Percentiles rank a stretch among this genome's conserved stretches.
These are phyloP conservation scores for Drosophila auraria DNA, from an alignment of 1,140 invertebrate genomes.

Conservation along the genomic window DNA sequence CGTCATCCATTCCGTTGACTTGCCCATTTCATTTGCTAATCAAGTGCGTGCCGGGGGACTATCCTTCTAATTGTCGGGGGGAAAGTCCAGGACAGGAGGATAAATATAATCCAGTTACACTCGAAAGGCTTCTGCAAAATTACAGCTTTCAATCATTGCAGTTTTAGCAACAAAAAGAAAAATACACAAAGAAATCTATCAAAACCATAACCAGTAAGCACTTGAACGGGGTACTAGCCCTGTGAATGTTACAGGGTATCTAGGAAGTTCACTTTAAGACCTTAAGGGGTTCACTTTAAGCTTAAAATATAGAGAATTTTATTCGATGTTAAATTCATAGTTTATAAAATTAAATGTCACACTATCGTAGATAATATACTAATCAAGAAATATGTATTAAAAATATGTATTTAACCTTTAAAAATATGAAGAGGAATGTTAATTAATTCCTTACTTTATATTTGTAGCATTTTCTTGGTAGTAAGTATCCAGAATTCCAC, in stretches of 20 bases:
- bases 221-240: constrained; percentile 36
- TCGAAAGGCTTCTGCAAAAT: constrained; percentile 69
- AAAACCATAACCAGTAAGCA: constrained; percentile 70
- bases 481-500: constrained; percentile 31
- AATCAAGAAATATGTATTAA: no score
- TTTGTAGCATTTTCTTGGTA: not conserved
- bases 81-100: not conserved
- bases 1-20: constrained; percentile 41
- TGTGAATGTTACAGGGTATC: constrained; percentile 12
- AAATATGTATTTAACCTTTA: not conserved
- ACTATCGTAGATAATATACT: no score
- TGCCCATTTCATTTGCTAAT: constrained; percentile 50
- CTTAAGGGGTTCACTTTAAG: fast-evolving
- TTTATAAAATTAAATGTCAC: no score
- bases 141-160: constrained; percentile 69
- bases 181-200: constrained; percentile 64
- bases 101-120: constrained; percentile 21
- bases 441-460: not conserved
- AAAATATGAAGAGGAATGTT: not conserved
- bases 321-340: no score
- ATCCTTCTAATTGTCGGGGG: constrained; percentile 51
- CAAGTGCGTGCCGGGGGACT: constrained; percentile 17
- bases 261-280: no score
- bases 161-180: constrained; percentile 34
- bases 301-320: no score